A percentile compares a stretch with the other conserved stretches of the same genome.
Conservation (phyloP, 1,140 invertebrate species). For the Vollenhovia emeryi region DNA sequence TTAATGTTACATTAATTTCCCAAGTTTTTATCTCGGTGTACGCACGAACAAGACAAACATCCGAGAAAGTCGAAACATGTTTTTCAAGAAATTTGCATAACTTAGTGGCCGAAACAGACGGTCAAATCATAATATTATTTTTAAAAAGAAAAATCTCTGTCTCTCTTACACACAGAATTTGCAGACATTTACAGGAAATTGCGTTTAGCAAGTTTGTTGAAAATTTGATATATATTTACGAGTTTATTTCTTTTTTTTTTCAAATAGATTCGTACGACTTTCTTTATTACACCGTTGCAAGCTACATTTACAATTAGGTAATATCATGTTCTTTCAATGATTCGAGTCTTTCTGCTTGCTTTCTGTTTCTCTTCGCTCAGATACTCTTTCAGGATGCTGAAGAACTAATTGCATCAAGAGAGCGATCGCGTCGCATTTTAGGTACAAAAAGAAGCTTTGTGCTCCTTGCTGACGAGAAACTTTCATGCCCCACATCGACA, state of each 20-base stretch:
- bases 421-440: neutral
- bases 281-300: neutral
- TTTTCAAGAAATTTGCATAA: neutral
- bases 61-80: neutral
- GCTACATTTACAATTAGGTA: neutral
- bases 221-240: neutral
- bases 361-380: conserved; percentile 2
- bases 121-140: neutral
- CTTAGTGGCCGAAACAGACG: neutral
- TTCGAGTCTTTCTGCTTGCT: neutral
- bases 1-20: neutral
- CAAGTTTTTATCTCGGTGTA: neutral
- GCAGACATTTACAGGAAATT: neutral
- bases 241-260: neutral
- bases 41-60: neutral
- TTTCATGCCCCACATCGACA: neutral
- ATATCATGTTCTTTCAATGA: neutral
- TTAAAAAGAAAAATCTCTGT: neutral
- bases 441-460: neutral
- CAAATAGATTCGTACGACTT: neutral
- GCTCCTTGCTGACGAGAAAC: neutral
- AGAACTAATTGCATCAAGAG: conserved; percentile 3
- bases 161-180: neutral
- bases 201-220: neutral
- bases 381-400: neutral